A percentile compares a stretch with the other conserved stretches of the same genome.
Conservation (phyloP, 2,888 invertebrate genomes). For the Pterostichus madidus region DNA sequence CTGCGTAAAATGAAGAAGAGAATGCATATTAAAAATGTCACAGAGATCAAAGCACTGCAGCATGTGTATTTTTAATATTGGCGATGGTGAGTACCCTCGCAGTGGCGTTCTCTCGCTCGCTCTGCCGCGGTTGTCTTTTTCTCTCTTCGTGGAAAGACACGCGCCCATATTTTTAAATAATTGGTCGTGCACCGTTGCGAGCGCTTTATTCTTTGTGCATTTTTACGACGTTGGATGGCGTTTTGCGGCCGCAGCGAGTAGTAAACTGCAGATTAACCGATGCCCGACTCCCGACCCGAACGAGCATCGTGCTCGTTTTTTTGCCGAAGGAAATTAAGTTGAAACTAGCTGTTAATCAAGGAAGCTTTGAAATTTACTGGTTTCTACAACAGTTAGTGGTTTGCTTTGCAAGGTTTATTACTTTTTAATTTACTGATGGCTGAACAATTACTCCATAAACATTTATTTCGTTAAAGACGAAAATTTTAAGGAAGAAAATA, state of each 20-base stretch:
- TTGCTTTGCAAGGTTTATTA: conserved; percentile 25
- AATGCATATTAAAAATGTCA: conserved; percentile 65
- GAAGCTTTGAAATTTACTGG: conserved; percentile 48
- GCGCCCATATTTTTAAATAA: conserved; percentile 60
- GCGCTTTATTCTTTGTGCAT: conserved; percentile 53
- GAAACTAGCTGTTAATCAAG: conserved; percentile 58
- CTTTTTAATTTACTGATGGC: conserved; percentile 32
- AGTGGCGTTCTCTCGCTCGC: background rate
- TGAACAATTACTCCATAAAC: no score
- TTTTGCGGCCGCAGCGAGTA: conserved; percentile 61
- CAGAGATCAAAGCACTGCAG: conserved; percentile 63
- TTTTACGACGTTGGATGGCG: conserved; percentile 60
- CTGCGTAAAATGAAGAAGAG: conserved; percentile 23
- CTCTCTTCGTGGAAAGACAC: conserved; percentile 45
- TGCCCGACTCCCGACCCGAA: conserved; percentile 27
- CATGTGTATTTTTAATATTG: conserved; percentile 58
- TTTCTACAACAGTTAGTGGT: conserved; percentile 51
- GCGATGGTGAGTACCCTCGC: conserved; percentile 7
- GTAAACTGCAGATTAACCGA: conserved; percentile 66
- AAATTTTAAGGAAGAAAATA: no score
- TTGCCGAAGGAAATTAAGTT: conserved; percentile 49
- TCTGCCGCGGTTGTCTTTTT: conserved; percentile 6
- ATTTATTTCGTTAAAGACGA: no score
- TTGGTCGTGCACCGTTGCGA: conserved; percentile 53
- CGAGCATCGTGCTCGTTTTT: conserved; percentile 33